Percentiles rank a stretch among this genome's conserved stretches.
Evolutionary conservation across 2,113 vertebrate species (phyloP).

Genomic region (Mastomys coucha): DNA sequence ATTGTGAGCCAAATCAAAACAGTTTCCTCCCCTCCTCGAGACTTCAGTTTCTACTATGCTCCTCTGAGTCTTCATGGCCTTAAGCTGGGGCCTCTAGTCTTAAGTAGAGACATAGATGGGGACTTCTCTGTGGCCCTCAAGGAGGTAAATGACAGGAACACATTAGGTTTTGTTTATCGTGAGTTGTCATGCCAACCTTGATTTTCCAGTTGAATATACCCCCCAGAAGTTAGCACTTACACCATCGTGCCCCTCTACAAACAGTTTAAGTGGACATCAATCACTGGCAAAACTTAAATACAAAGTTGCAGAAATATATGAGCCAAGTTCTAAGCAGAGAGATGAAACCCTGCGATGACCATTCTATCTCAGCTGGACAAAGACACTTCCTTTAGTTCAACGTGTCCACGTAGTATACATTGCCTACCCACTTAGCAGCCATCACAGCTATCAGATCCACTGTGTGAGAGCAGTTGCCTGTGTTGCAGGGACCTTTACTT

Average conservation of each 20-base stretch:
- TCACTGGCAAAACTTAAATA: neutral
- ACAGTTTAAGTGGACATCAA: neutral
- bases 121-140: neutral
- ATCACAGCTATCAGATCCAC: neutral
- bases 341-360: neutral
- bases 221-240: neutral
- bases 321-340: neutral
- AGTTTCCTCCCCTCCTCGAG: neutral
- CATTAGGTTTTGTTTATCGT: neutral
- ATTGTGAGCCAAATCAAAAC: neutral
- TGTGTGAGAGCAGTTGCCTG: too few relatives aligned
- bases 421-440: neutral
- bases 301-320: neutral
- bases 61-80: neutral
- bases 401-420: rapidly evolving
- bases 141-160: neutral
- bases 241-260: neutral
- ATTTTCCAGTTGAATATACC: neutral
- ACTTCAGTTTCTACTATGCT: neutral
- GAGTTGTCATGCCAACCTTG: neutral
- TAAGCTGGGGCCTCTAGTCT: neutral
- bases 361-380: neutral
- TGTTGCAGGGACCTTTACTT: neutral
- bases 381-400: neutral
- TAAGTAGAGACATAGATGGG: neutral